Percentiles rank a stretch among this genome's conserved stretches.
Conservation (phyloP, 2,888 invertebrate species). For the Pocota personata region DNA sequence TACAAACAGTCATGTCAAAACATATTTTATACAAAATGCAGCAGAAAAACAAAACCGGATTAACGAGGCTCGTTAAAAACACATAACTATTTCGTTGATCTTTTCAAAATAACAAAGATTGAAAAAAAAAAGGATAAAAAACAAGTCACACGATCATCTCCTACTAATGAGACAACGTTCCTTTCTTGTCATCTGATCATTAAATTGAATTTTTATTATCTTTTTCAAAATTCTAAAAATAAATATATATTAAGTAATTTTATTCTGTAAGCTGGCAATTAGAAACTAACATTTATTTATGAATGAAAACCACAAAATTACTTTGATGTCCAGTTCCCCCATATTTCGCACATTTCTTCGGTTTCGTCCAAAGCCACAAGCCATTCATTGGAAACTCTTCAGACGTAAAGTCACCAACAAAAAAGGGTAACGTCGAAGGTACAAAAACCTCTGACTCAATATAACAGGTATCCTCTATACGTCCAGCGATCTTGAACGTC, state of each 20-base stretch:
- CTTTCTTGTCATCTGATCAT: neutral
- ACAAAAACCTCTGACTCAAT: conserved; percentile 12
- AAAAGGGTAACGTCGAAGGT: no score
- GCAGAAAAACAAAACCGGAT: conserved; percentile 5
- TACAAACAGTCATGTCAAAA: neutral
- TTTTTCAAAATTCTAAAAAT: neutral
- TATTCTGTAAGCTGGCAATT: neutral
- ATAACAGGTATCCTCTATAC: neutral
- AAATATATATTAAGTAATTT: neutral
- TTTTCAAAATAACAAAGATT: neutral
- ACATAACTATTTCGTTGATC: neutral
- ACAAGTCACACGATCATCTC: neutral
- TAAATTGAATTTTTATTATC: neutral
- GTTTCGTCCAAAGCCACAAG: conserved; percentile 15
- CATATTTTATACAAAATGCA: neutral
- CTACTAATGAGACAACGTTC: neutral
- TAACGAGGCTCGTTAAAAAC: neutral
- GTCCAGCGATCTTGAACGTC: neutral
- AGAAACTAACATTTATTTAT: neutral
- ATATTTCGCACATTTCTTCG: conserved; percentile 22
- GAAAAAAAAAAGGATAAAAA: neutral
- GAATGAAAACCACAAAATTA: conserved; percentile 9
- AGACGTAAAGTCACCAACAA: conserved; percentile 36
- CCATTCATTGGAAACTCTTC: conserved; percentile 48
- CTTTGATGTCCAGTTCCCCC: no score